Percentiles rank a stretch among this genome's conserved stretches.
Evolutionary conservation across 2,888 invertebrate species (phyloP).

Genomic region (Cosmia trapezina): DNA sequence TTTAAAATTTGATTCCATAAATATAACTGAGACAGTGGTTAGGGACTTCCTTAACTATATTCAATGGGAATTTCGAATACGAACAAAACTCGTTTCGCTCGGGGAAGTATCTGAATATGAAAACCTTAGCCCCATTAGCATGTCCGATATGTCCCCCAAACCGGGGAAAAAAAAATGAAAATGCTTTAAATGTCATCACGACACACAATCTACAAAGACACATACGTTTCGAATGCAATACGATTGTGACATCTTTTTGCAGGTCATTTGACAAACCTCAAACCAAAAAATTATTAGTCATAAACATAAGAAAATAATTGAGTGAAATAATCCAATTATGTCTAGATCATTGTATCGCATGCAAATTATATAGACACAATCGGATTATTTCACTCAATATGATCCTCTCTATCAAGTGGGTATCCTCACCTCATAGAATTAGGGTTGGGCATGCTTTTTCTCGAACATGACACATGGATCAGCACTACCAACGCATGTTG

Average conservation of each 20-base stretch:
- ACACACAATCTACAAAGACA: slow-evolving; percentile 7
- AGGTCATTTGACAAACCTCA: not conserved
- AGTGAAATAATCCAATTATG: not conserved
- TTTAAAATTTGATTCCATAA: not conserved
- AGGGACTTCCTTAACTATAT: slow-evolving; percentile 3
- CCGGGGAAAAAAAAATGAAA: slow-evolving; percentile 14
- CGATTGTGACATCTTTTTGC: not conserved
- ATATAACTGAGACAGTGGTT: not conserved
- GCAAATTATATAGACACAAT: too few relatives aligned
- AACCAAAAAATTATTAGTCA: not conserved
- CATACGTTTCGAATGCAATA: not conserved
- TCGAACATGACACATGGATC: not conserved
- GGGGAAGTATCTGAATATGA: slow-evolving; percentile 8
- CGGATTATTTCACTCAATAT: too few relatives aligned
- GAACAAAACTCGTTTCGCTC: not conserved
- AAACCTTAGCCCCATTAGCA: not conserved
- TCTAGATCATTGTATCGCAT: not conserved
- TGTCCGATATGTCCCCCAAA: not conserved
- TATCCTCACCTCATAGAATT: too few relatives aligned
- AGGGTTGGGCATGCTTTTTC: not conserved
- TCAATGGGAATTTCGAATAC: slow-evolving; percentile 11
- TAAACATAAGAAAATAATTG: not conserved
- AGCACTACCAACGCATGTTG: not conserved
- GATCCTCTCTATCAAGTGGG: not conserved
- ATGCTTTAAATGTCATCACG: not conserved